Evolutionary conservation across 2,113 vertebrate genomes (phyloP).

Genomic region (Leptocoma aspasia): DNA sequence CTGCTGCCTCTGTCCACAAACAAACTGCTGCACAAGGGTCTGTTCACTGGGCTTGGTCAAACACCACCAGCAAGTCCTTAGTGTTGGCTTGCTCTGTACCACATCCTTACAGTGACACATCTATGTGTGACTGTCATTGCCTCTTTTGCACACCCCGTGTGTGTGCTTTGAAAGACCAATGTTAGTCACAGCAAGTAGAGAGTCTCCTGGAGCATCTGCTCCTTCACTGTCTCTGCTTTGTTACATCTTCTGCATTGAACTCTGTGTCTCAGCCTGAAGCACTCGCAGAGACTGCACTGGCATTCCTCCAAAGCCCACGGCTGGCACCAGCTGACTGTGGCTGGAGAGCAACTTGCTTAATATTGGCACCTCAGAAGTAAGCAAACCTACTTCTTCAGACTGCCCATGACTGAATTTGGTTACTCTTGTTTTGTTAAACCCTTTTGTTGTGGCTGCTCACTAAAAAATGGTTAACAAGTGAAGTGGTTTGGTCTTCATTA

Average conservation of each 20-base stretch:
- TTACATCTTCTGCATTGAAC: neutral
- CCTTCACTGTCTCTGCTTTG: neutral
- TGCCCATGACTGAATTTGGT: neutral
- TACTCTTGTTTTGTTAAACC: neutral
- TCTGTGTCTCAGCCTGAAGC: rapidly evolving
- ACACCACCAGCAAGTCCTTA: neutral
- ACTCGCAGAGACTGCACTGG: rapidly evolving
- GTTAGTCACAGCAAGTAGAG: neutral
- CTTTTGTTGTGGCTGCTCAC: neutral
- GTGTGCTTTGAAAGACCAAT: neutral
- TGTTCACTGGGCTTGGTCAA: neutral
- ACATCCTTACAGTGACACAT: neutral
- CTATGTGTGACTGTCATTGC: rapidly evolving
- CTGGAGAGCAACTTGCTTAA: neutral
- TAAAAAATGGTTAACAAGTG: neutral
- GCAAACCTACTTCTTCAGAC: neutral
- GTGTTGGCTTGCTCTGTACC: neutral
- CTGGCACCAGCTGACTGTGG: neutral
- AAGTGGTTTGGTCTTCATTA: neutral
- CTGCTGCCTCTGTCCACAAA: neutral
- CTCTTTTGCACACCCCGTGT: rapidly evolving
- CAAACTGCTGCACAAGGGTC: neutral
- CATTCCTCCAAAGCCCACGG: neutral
- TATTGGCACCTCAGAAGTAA: neutral
- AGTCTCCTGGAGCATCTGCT: neutral